These are phyloP conservation scores for Phalacrocorax brasilianus DNA, from an alignment of 2,113 vertebrate genomes.

Conservation along the genomic window DNA sequence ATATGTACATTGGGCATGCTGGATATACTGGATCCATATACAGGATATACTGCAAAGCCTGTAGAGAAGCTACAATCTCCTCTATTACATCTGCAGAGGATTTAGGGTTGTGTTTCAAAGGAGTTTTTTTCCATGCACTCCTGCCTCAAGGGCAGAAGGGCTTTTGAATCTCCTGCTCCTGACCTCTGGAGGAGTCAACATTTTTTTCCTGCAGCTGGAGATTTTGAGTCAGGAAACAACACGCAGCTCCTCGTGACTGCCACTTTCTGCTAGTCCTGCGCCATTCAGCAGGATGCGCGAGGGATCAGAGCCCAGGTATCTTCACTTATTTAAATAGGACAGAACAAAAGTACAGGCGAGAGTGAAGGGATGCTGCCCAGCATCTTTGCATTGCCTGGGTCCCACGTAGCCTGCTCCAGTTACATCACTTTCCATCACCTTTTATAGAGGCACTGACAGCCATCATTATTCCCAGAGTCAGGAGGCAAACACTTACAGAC, in stretches of 20 bases:
- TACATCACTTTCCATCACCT: slow-evolving; percentile 46
- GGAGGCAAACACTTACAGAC: background rate
- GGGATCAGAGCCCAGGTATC: background rate
- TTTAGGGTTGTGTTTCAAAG: background rate
- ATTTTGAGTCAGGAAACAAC: background rate
- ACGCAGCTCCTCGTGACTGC: background rate
- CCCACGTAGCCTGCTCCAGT: background rate
- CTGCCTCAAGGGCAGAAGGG: slow-evolving; percentile 1
- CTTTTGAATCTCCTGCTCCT: background rate
- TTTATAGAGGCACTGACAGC: background rate
- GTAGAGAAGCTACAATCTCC: background rate
- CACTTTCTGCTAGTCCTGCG: background rate
- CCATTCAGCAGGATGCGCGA: background rate
- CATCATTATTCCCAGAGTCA: background rate
- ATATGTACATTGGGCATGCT: accelerated
- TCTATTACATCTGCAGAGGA: background rate
- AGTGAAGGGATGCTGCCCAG: background rate
- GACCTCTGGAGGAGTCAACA: background rate
- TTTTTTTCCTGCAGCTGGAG: slow-evolving; percentile 25
- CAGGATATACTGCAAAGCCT: background rate
- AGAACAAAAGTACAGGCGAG: background rate
- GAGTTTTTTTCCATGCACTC: background rate
- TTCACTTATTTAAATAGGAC: background rate
- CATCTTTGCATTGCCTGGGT: background rate
- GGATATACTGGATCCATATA: background rate